Conservation (phyloP, 1,140 invertebrate genomes). For the Drosophila neocordata region DNA sequence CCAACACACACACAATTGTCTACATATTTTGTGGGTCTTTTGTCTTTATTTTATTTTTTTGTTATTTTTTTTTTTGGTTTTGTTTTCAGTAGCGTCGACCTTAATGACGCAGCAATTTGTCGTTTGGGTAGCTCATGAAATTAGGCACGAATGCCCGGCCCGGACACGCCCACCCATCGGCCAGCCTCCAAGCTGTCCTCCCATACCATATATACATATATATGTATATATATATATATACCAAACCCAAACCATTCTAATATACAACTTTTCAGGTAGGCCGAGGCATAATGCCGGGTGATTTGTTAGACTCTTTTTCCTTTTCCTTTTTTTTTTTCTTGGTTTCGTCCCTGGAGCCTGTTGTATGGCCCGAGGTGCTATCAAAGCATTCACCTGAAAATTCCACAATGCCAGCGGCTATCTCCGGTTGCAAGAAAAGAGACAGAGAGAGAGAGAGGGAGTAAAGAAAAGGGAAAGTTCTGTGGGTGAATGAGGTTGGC, state of each 20-base stretch:
- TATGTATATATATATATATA: too few relatives aligned
- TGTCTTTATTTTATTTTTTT: neutral
- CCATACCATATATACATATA: too few relatives aligned
- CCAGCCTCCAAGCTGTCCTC: neutral
- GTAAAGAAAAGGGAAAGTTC: neutral
- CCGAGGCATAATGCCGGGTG: conserved; percentile 61
- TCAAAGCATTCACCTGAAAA: conserved; percentile 70
- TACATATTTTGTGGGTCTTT: conserved; percentile 18
- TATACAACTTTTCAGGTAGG: conserved; percentile 34
- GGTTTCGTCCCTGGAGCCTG: conserved; percentile 56
- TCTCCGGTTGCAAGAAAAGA: conserved; percentile 45
- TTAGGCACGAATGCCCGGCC: conserved; percentile 70
- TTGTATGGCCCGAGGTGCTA: conserved; percentile 40
- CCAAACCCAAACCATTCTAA: neutral
- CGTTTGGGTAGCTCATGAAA: conserved; percentile 66
- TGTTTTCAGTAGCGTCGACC: conserved; percentile 2
- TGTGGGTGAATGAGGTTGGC: conserved; percentile 2
- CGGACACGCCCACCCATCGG: conserved; percentile 23
- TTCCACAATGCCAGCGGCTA: conserved; percentile 62
- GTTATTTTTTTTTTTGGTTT: neutral
- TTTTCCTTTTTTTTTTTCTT: conserved; percentile 19
- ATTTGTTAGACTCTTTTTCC: conserved; percentile 62
- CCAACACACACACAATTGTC: neutral
- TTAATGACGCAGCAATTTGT: conserved; percentile 72
- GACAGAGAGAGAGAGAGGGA: neutral